Base-by-base conservation (phyloP, 2,113 vertebrate genomes). In the Chascanopsetta lugubris region DNA sequence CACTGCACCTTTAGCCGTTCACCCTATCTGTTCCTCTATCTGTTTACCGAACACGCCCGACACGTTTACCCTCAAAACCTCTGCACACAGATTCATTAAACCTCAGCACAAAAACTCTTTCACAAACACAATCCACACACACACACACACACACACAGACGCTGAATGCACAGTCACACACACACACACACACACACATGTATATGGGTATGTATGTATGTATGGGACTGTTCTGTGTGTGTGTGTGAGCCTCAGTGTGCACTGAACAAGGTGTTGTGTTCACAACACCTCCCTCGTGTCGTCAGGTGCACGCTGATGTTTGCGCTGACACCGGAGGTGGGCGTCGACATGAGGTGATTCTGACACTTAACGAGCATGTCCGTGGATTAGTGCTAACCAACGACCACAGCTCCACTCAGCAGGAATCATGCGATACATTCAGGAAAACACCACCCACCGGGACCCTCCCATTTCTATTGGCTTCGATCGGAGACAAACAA, bases 261-360 rank as follows among this genome's bases (percentile, higher is more conserved):
- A 15, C 36, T 22, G 6, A 69, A 36, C 25, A 36, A 79, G 86
- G 56, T 76, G 82, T 63, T 61, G 54, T 72, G 72, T 69, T 85
- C 17, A 63, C 5, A 12, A 30, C 56, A 71, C 21, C 24, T 45
- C 36, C 8, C 30, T 22, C 46, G n/a, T 51, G 46, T 24, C 45
- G 29, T 20, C 13, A 13, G n/a, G 18, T 45, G 15, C 29, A 11
- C 10, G 24, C 6, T 22, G 51, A 20, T 24, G 15, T 58, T 36
- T 65, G 27, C 15, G 32, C 18, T 30, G 29, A 50, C 57, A 45
- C 29, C 6, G 4, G 22, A 29, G 29, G 27, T 29, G 46, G 24
- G 75, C 36, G 45, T 67, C 21, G 17, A 22, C 2, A 12, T 17
- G 17, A 5, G 43, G 5, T 50, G 61, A 10, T 3, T 43, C 22